phyloP scores from a whole-genome alignment of 2,888 invertebrate species.

The Aphidius colemani region DNA sequence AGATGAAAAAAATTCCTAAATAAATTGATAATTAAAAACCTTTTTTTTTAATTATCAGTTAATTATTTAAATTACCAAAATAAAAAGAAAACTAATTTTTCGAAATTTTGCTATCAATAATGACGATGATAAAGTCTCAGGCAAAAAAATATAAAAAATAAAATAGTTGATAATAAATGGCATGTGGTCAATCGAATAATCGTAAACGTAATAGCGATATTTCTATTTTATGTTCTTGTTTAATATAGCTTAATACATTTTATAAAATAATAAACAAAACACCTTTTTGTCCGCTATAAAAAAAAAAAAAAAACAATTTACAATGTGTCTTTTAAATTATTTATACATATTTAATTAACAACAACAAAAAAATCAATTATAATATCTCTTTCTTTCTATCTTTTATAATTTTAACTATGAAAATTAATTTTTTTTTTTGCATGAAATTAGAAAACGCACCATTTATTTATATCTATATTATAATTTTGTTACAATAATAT shows the following conservation, averaged over 20 bases:
- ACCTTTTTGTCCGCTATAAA: constrained; percentile 43
- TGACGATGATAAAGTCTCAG: background rate
- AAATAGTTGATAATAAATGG: background rate
- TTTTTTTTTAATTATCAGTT: no score
- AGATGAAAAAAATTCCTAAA: no score
- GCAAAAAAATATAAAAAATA: constrained; percentile 3
- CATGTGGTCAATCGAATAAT: constrained; percentile 19
- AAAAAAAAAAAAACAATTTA: background rate
- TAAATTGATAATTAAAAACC: no score
- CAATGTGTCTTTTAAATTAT: constrained; percentile 24
- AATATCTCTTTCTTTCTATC: constrained; percentile 14
- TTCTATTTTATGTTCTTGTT: constrained; percentile 20
- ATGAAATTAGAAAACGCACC: background rate
- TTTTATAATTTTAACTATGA: background rate
- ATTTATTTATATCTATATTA: no score
- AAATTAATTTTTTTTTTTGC: background rate
- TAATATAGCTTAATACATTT: constrained; percentile 13
- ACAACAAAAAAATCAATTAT: constrained; percentile 4
- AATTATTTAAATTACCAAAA: no score
- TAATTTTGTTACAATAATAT: no score
- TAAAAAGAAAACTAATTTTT: no score
- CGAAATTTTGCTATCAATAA: no score
- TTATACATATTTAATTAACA: background rate
- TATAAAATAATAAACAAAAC: constrained; percentile 42
- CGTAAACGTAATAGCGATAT: constrained; percentile 18